Evolutionary conservation across 2,888 invertebrate genomes (phyloP), one percentile per base, ranked within the genome.

Genomic region (Mactromeris polynyma): DNA sequence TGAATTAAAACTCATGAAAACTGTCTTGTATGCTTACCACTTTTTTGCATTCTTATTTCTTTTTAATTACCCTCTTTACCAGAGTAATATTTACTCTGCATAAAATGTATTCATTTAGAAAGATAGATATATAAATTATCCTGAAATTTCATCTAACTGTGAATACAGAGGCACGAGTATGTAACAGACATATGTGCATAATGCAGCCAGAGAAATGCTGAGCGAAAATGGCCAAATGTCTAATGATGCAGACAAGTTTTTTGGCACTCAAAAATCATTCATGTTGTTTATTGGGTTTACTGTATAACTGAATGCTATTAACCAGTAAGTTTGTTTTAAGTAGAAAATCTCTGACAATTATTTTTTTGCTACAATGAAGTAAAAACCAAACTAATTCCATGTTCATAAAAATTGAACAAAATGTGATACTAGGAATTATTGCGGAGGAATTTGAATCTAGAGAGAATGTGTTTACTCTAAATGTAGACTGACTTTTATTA

Each of bases 221-320:
- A 14, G 36, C 33, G 73, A 33, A 33, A 17, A 36, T 36, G 36
- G 73, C 73, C 73, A 73, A 73, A 73, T 73, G 36, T 73, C 73
- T 73, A 73, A 73, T 73, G 73, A 73, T 73, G 73, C 73, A 73
- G 73, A 73, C 14, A 36, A 73, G 33, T 73, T 73, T 73, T 73
- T 73, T 73, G 73, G 73, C 73, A 36, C 73, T 73, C 36, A 33
- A 33, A 73, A 36, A 33, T 73, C 36, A 73, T 73, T 73, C 73
- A 33, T 73, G 73, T 33, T 73, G 31, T 33, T 14, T 4, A 36
- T 33, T 36, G 73, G 19, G 9, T 73, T 19, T 73, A 36, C 7
- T 1, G 7, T 73, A 19, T 36, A 31, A 26, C 73, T 73, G 36
- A 73, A 73, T 33, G 2, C 0, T 36, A 33, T 4, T 33, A 33